Evolutionary conservation across 2,113 vertebrate genomes (phyloP).

Genomic region (Picathartes gymnocephalus): DNA sequence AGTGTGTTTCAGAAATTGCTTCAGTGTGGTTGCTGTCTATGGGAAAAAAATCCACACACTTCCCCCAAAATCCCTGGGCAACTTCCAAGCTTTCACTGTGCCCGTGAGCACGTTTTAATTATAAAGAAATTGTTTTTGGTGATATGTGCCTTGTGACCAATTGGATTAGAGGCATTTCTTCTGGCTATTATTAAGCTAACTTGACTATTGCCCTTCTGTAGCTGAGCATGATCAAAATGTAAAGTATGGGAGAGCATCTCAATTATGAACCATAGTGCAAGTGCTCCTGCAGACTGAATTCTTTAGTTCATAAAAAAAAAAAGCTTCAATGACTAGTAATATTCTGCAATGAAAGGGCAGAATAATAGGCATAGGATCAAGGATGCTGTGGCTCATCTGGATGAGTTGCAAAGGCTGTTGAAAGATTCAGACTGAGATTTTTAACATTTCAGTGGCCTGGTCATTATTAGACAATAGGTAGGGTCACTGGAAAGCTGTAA

Average conservation of each 20-base stretch:
- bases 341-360: slow-evolving; percentile 34
- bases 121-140: slow-evolving; percentile 71
- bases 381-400: background rate
- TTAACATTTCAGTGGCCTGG: background rate
- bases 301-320: slow-evolving; percentile 37
- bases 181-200: slow-evolving; percentile 71
- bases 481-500: background rate
- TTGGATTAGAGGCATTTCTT: slow-evolving; percentile 74
- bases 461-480: background rate
- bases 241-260: slow-evolving; percentile 49
- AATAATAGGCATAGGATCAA: slow-evolving; percentile 21
- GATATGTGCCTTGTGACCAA: slow-evolving; percentile 71
- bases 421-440: background rate
- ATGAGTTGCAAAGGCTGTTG: background rate
- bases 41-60: slow-evolving; percentile 32
- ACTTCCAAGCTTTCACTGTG: slow-evolving; percentile 61
- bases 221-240: slow-evolving; percentile 68
- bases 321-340: background rate
- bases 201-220: slow-evolving; percentile 57
- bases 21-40: slow-evolving; percentile 55
- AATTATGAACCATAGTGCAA: slow-evolving; percentile 18
- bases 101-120: slow-evolving; percentile 71
- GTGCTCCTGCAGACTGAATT: background rate
- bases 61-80: slow-evolving; percentile 57
- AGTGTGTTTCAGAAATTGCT: slow-evolving; percentile 75